Evolutionary conservation across 1,140 invertebrate genomes (phyloP), one percentile per base, ranked within the genome.

Genomic region (Euwallacea similis): DNA sequence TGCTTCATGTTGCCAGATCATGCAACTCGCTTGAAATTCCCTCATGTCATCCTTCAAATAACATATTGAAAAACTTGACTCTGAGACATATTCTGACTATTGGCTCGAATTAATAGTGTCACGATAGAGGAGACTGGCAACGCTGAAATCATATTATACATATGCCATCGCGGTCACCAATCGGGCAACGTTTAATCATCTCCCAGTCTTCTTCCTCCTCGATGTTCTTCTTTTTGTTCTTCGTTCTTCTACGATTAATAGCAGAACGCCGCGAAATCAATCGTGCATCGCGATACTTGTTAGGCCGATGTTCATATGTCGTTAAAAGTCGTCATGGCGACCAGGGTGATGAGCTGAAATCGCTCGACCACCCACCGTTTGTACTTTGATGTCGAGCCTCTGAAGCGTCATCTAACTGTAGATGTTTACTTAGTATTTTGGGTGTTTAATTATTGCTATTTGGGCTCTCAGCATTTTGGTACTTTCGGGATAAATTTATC

Each of bases 251-350:
- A 33, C 67, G 60, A 69, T 69, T 69, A 69, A 69, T 69, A 69
- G 67, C 58, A 59, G 43, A 68, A 68, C 56, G 58, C 66, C 56
- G 66, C 66, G 67, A 55, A 69, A 61, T 69, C 67, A 69, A 69
- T 69, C 67, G 67, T 69, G 66, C 66, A 68, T 68, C 56, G 66
- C 58, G 60, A 69, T 16, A 69, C 67, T 69, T 69, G 67, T 69
- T 69, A 69, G 59, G 50, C 33, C 59, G 66, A 69, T 69, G 67
- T 69, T 69, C 67, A 69, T 69, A 69, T 69, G 67, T 69, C 67
- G 67, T 69, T 69, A 62, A 55, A 43, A 69, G 21, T 62, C 59
- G 67, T 69, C 67, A 62, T 69, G 58, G 47, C 33, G 46, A 68
- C 13, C 21, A 15, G 66, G 43, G 66, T 68, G 66, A 68, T 68